phyloP scores from a whole-genome alignment of 1,140 invertebrate genomes.

The Aphis craccivora region DNA sequence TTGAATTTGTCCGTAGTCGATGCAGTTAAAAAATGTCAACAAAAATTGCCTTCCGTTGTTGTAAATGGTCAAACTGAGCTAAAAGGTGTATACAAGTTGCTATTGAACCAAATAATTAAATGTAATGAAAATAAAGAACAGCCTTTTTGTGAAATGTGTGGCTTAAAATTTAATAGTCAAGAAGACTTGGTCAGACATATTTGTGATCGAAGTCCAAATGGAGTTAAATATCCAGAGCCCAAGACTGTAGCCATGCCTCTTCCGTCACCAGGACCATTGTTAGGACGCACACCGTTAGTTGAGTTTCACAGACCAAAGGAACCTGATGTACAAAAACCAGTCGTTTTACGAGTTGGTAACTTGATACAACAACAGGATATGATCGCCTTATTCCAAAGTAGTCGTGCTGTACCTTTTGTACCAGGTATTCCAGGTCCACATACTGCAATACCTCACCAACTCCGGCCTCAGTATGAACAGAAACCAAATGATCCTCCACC shows the following conservation, averaged over 20 bases:
- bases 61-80: conserved; percentile 40
- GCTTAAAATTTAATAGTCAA: conserved; percentile 41
- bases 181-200: conserved; percentile 36
- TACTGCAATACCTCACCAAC: conserved; percentile 58
- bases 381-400: conserved; percentile 66
- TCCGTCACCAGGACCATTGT: conserved; percentile 68
- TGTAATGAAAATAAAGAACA: conserved; percentile 38
- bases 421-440: conserved; percentile 84
- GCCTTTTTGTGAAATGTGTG: conserved; percentile 42
- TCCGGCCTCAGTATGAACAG: conserved; percentile 42
- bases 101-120: conserved; percentile 40
- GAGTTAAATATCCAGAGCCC: conserved; percentile 66
- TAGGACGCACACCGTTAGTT: conserved; percentile 81
- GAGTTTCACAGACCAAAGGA: conserved; percentile 64
- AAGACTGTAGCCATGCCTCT: conserved; percentile 72
- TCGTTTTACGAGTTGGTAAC: not conserved
- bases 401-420: conserved; percentile 81
- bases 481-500: conserved; percentile 57
- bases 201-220: conserved; percentile 26
- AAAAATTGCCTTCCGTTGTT: not conserved
- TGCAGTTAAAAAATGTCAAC: conserved; percentile 23
- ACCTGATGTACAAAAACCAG: conserved; percentile 21
- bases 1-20: conserved; percentile 70
- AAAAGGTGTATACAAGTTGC: conserved; percentile 48
- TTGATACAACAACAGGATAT: conserved; percentile 59